A percentile compares a stretch with the other conserved stretches of the same genome.
These are phyloP conservation scores for Toxostoma redivivum DNA, from an alignment of 2,113 vertebrate species.

Conservation along the genomic window DNA sequence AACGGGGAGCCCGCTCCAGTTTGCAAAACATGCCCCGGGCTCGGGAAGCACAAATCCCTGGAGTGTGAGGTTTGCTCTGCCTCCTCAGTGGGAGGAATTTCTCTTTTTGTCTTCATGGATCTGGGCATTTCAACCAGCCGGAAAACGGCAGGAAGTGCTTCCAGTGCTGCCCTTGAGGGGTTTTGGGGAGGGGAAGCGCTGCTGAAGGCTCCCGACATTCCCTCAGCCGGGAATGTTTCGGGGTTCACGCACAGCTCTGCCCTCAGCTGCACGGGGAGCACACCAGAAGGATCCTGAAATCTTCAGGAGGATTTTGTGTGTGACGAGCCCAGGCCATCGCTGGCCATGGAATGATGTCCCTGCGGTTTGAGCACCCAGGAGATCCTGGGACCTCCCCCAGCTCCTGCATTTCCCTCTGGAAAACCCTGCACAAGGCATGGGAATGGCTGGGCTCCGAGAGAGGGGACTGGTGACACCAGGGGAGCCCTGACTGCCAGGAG, in stretches of 20 bases:
- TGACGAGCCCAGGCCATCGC: fast-evolving
- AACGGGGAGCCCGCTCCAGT: fast-evolving
- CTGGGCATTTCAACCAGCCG: neutral
- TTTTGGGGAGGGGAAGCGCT: neutral
- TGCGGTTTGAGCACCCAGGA: fast-evolving
- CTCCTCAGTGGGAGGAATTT: fast-evolving
- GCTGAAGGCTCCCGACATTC: neutral
- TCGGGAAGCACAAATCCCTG: neutral
- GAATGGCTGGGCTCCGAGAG: too few relatives aligned
- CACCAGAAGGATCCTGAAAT: too few relatives aligned
- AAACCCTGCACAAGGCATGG: neutral
- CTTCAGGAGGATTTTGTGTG: neutral
- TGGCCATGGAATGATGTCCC: neutral
- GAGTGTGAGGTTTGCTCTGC: neutral
- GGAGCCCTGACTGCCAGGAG: neutral
- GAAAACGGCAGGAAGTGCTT: neutral
- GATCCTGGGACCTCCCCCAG: neutral
- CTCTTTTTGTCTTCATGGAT: fast-evolving
- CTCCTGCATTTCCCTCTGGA: fast-evolving
- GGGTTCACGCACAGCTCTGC: neutral
- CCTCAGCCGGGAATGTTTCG: fast-evolving
- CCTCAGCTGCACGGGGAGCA: neutral
- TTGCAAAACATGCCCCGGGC: neutral
- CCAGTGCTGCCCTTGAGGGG: fast-evolving
- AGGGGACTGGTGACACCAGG: neutral